phyloP scores from a whole-genome alignment of 2,113 vertebrate genomes.

The Macrotis lagotis region DNA sequence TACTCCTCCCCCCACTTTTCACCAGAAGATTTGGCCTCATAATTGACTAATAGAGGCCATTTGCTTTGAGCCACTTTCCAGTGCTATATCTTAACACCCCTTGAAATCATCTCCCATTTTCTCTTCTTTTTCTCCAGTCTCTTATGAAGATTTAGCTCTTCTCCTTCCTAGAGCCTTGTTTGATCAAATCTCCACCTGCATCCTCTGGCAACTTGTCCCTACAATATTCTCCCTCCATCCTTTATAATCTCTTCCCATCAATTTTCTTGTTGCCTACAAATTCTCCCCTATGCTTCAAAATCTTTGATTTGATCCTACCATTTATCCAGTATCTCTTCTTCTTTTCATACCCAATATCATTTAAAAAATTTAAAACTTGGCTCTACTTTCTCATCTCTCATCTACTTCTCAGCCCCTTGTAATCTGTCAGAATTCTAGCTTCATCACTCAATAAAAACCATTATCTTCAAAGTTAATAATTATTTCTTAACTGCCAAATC shows the following conservation, averaged over 20 bases:
- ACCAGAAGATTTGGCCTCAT: not conserved
- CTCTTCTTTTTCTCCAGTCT: not conserved
- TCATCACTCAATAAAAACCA: constrained; percentile 6
- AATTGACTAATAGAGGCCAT: not conserved
- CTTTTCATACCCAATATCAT: constrained; percentile 20
- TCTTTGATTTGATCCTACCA: not conserved
- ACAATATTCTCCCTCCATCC: not conserved
- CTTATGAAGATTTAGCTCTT: too few relatives aligned
- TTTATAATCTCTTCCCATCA: accelerated
- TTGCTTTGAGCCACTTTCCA: not conserved
- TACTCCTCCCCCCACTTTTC: not conserved
- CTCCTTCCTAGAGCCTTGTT: too few relatives aligned
- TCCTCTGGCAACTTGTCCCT: not conserved
- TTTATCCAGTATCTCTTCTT: not conserved
- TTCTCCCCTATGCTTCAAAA: not conserved
- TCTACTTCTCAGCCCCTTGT: not conserved
- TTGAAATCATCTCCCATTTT: not conserved
- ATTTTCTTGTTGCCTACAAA: not conserved
- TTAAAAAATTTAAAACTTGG: not conserved
- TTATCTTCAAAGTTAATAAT: constrained; percentile 31
- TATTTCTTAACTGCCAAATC: not conserved
- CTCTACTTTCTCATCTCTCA: not conserved
- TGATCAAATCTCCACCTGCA: too few relatives aligned
- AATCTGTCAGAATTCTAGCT: not conserved
- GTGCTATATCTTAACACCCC: not conserved